phyloP scores from a whole-genome alignment of 2,888 invertebrate genomes.

The Nymphalis urticae region DNA sequence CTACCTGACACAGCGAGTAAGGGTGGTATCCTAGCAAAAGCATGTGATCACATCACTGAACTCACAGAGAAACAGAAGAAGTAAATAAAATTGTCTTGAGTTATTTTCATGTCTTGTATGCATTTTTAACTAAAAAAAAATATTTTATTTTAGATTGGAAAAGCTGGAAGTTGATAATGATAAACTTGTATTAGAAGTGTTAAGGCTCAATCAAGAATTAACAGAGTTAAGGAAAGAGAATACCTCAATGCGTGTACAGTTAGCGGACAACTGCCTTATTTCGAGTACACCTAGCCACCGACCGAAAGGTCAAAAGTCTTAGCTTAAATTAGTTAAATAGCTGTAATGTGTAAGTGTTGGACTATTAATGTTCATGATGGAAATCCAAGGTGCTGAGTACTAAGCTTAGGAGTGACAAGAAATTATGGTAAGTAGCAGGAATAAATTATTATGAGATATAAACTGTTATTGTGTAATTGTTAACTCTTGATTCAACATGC shows the following conservation, averaged over 20 bases:
- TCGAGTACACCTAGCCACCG: conserved; percentile 52
- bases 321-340: conserved; percentile 46
- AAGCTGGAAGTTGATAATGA: conserved; percentile 85
- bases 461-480: conserved; percentile 14
- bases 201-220: conserved; percentile 86
- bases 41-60: conserved; percentile 96
- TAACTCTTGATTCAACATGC: neutral
- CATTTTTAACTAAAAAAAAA: no score
- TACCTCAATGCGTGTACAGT: conserved; percentile 83
- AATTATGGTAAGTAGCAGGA: conserved; percentile 24
- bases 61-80: conserved; percentile 89
- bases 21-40: conserved; percentile 96
- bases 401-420: conserved; percentile 30
- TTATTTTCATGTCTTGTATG: neutral
- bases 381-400: conserved; percentile 44
- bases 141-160: conserved; percentile 61
- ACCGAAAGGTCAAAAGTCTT: conserved; percentile 67
- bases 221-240: conserved; percentile 89
- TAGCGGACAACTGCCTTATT: conserved; percentile 84
- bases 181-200: conserved; percentile 85
- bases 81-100: conserved; percentile 57
- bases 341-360: conserved; percentile 41
- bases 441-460: conserved; percentile 18
- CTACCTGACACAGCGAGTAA: conserved; percentile 88
- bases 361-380: conserved; percentile 34